Percentiles rank a stretch among this genome's conserved stretches.
Conservation (phyloP, 2,888 invertebrate species). For the Laspeyria flexula region DNA sequence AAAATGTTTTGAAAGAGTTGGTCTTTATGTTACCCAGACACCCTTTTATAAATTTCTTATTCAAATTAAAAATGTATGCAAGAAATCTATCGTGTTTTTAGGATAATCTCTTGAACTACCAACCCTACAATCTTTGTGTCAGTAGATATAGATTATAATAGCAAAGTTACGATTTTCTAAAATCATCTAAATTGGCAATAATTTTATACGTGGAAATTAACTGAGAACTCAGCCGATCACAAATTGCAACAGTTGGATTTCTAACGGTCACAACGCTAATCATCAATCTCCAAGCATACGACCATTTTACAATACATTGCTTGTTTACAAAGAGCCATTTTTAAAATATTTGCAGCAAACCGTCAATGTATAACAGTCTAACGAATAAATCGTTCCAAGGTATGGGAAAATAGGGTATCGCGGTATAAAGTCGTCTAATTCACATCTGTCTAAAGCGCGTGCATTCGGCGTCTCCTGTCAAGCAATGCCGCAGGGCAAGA, state of each 20-base stretch:
- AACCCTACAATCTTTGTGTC: slow-evolving; percentile 55
- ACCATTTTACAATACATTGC: slow-evolving; percentile 23
- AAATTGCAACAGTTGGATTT: slow-evolving; percentile 53
- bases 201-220: slow-evolving; percentile 56
- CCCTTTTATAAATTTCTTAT: too few relatives aligned
- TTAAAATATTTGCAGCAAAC: slow-evolving; percentile 10
- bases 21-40: too few relatives aligned
- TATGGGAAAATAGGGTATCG: slow-evolving; percentile 27
- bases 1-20: too few relatives aligned
- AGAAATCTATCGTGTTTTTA: too few relatives aligned
- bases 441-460: slow-evolving; percentile 66
- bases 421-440: slow-evolving; percentile 63
- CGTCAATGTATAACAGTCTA: slow-evolving; percentile 29
- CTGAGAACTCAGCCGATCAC: slow-evolving; percentile 55
- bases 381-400: slow-evolving; percentile 7
- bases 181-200: slow-evolving; percentile 61
- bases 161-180: slow-evolving; percentile 50
- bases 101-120: not conserved
- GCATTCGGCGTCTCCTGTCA: slow-evolving; percentile 72
- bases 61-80: too few relatives aligned
- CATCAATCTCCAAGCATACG: not conserved
- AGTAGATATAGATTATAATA: slow-evolving; percentile 45
- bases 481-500: slow-evolving; percentile 60
- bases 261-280: slow-evolving; percentile 11
- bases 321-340: not conserved